Evolutionary conservation across 2,888 invertebrate species (phyloP).

Genomic region (Parthenolecanium corni): DNA sequence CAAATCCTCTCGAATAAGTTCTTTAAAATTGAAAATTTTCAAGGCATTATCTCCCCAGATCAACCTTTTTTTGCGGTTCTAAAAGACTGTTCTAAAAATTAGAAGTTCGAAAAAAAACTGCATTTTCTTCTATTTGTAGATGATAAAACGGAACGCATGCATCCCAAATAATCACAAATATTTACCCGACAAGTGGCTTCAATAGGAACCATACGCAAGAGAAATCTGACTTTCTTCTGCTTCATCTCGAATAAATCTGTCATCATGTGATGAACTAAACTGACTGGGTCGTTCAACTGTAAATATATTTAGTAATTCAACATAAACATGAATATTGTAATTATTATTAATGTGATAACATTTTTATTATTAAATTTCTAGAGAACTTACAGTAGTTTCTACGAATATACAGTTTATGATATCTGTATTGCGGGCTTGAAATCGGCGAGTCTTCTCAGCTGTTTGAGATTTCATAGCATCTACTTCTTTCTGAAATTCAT

Average conservation of each 20-base stretch:
- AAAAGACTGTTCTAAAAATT: no score
- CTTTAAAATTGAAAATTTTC: no score
- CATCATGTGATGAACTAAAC: constrained; percentile 57
- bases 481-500: constrained; percentile 24
- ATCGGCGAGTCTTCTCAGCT: constrained; percentile 30
- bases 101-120: no score
- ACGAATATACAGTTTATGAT: constrained; percentile 79
- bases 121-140: no score
- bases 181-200: constrained; percentile 58
- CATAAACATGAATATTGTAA: constrained; percentile 8
- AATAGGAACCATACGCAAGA: constrained; percentile 70
- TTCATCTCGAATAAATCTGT: constrained; percentile 57
- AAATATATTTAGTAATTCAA: constrained; percentile 14
- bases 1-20: no score
- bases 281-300: constrained; percentile 56
- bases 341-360: not conserved
- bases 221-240: constrained; percentile 58
- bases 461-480: not conserved
- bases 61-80: no score
- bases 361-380: not conserved
- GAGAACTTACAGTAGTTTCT: constrained; percentile 48
- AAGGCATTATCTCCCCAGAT: no score
- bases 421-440: constrained; percentile 63
- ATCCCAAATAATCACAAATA: no score
- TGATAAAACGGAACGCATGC: no score